Evolutionary conservation across 2,888 invertebrate species (phyloP).

Genomic region (Agrotis clavis): DNA sequence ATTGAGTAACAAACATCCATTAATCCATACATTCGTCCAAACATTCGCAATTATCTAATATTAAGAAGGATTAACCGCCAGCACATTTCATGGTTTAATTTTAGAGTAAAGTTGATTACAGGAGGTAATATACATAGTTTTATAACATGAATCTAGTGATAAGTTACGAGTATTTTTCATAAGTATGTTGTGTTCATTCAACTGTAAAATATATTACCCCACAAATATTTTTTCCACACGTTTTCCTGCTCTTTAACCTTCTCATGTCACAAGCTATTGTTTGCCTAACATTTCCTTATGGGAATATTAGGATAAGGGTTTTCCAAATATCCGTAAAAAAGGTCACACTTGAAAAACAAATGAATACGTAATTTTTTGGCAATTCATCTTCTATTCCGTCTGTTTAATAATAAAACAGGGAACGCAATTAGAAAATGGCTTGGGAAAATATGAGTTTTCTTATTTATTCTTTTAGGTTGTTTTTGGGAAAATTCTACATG

Average conservation of each 20-base stretch:
- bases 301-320: slow-evolving; percentile 36
- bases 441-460: not conserved
- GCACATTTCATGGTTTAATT: slow-evolving; percentile 24
- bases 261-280: slow-evolving; percentile 29
- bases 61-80: slow-evolving; percentile 14
- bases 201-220: too few relatives aligned
- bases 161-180: too few relatives aligned
- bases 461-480: not conserved
- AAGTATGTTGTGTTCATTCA: too few relatives aligned
- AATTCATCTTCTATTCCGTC: not conserved
- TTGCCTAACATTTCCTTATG: slow-evolving; percentile 47
- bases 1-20: too few relatives aligned
- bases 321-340: slow-evolving; percentile 18
- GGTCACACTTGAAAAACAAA: slow-evolving; percentile 31
- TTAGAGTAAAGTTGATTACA: slow-evolving; percentile 2
- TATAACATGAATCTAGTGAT: too few relatives aligned
- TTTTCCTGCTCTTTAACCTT: slow-evolving; percentile 22
- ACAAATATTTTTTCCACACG: slow-evolving; percentile 4
- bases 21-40: too few relatives aligned
- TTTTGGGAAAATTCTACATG: too few relatives aligned
- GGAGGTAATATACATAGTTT: too few relatives aligned
- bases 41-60: too few relatives aligned
- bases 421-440: not conserved
- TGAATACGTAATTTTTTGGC: slow-evolving; percentile 25
- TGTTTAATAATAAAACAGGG: slow-evolving; percentile 15